Conservation (phyloP, 1,140 invertebrate species). For the Drosophila ogumai region DNA sequence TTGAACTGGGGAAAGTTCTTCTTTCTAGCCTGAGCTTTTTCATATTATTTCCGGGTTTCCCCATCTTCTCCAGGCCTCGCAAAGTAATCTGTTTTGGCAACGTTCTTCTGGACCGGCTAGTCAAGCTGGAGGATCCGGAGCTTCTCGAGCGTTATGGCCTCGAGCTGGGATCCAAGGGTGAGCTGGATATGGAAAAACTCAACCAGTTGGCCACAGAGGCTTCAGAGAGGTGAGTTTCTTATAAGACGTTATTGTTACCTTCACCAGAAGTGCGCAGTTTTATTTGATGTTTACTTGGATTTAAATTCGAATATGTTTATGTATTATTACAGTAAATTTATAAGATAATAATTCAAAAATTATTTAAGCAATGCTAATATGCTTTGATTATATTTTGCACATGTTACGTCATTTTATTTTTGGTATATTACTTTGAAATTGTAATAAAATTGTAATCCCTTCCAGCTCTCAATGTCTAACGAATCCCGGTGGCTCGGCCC, state of each 20-base stretch:
- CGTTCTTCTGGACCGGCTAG: conserved; percentile 70
- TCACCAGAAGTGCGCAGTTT: background rate
- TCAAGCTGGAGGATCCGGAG: conserved; percentile 60
- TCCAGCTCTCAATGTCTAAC: conserved; percentile 43
- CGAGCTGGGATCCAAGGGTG: conserved; percentile 71
- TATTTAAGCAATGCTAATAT: no score
- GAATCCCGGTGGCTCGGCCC: conserved; percentile 76
- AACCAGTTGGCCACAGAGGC: conserved; percentile 60
- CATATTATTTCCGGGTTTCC: background rate
- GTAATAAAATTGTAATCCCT: background rate
- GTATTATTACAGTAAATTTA: no score
- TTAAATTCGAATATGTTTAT: background rate
- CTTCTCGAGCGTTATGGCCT: conserved; percentile 63
- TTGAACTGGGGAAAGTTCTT: conserved; percentile 6
- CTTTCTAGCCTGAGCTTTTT: conserved; percentile 5
- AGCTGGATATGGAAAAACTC: conserved; percentile 68
- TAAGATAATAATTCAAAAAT: no score
- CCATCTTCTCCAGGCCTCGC: conserved; percentile 56
- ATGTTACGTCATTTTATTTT: background rate
- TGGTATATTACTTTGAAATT: no score
- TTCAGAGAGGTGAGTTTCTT: conserved; percentile 46
- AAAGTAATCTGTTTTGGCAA: conserved; percentile 82
- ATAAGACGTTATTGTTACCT: background rate
- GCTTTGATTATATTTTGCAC: no score
- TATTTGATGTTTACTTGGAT: background rate